phyloP scores from a whole-genome alignment of 2,113 vertebrate genomes.

The Etia nguti region DNA sequence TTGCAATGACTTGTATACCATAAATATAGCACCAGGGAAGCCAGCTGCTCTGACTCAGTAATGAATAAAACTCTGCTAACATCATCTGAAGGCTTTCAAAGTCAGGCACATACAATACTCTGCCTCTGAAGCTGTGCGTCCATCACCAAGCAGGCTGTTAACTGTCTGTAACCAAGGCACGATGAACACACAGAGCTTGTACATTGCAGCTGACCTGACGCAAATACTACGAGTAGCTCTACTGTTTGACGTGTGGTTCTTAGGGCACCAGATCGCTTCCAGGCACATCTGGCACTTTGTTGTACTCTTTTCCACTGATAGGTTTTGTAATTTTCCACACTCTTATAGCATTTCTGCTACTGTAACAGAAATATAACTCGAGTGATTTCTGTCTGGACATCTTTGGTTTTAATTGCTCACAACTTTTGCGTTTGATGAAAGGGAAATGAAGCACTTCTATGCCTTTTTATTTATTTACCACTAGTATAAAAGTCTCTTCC shows the following conservation, averaged over 20 bases:
- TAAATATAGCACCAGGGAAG: neutral
- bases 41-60: conserved; percentile 18
- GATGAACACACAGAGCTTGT: conserved; percentile 21
- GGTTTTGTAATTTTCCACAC: conserved; percentile 29
- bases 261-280: conserved; percentile 5
- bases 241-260: neutral
- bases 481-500: neutral
- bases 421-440: neutral
- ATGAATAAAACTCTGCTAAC: conserved; percentile 1
- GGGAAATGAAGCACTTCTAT: neutral
- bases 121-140: conserved; percentile 7
- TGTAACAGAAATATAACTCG: neutral
- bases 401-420: neutral
- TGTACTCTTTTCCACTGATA: conserved; percentile 2
- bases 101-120: neutral
- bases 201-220: neutral
- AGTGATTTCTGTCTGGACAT: neutral
- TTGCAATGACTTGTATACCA: neutral
- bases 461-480: neutral
- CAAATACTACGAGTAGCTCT: neutral
- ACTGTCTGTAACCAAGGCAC: neutral
- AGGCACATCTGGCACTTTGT: conserved; percentile 8
- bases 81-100: conserved; percentile 19
- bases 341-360: neutral
- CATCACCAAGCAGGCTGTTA: conserved; percentile 7